Evolutionary conservation across 2,113 vertebrate genomes (phyloP).

Genomic region (Tichodroma muraria): DNA sequence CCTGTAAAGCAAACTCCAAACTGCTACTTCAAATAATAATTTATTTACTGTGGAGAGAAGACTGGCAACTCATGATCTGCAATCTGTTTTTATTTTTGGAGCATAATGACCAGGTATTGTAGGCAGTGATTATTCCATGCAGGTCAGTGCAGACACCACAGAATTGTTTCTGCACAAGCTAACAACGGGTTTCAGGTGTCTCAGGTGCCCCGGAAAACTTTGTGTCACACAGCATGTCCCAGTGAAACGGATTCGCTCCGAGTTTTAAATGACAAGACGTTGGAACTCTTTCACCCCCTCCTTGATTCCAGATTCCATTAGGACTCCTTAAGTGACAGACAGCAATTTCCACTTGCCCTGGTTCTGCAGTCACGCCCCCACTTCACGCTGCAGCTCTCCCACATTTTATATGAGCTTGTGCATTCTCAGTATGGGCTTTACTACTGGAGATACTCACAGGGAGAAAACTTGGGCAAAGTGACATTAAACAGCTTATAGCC

Average conservation of each 20-base stretch:
- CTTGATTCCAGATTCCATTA: neutral
- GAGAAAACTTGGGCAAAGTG: neutral
- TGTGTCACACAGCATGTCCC: neutral
- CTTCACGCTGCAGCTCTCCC: neutral
- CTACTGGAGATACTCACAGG: neutral
- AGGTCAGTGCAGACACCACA: neutral
- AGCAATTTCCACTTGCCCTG: neutral
- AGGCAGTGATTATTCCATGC: neutral
- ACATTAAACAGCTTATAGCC: neutral
- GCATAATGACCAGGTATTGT: neutral
- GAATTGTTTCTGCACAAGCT: neutral
- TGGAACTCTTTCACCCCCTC: neutral
- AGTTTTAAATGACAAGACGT: neutral
- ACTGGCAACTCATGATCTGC: neutral
- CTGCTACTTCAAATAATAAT: neutral
- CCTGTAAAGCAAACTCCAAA: neutral
- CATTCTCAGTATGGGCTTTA: neutral
- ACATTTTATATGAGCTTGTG: accelerated
- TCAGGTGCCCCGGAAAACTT: neutral
- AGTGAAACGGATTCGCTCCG: neutral
- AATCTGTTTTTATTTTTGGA: neutral
- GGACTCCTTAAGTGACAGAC: neutral
- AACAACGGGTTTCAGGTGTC: neutral
- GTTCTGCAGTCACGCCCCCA: neutral
- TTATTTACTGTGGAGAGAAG: neutral